Base-by-base conservation (phyloP, 2,888 invertebrate genomes). In the Trissolcus japonicus region DNA sequence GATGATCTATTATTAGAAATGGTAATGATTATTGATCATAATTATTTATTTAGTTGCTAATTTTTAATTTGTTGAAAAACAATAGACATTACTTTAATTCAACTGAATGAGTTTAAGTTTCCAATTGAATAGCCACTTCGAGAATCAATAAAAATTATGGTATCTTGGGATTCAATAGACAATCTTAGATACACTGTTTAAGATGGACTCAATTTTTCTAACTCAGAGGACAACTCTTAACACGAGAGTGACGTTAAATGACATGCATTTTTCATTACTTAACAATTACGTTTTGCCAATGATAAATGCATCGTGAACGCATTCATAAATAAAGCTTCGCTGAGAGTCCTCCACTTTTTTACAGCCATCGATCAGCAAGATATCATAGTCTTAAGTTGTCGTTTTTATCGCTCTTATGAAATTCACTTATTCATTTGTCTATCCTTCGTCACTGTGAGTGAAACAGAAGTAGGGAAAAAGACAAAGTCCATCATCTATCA, bases 401-500 rank as follows among this genome's bases (percentile, higher is more conserved):
- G 56, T 76, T 76, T 78, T 71, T 75, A 63, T 76, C 67, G 60
- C 59, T 57, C 66, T 74, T 54, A 53, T 55, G 53, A 59, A 69
- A 69, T 73, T 74, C 68, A 71, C 63, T 76, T 66, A 79, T 77
- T 71, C 77, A 75, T 79, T 79, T 75, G 75, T 79, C 71, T 75
- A 72, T 77, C 68, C 73, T 73, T 60, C 68, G 68, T 72, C 67
- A 46, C 59, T 40, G 57, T 46, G 50, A 61, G 76, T 75, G 71
- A 80, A 72, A 68, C 65, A 56, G 63, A 79, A 68, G 53, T 56
- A 41, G 41, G 57, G 66, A 79, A 73, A 78, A 71, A 73, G 67
- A 78, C 59, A 43, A 50, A 57, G 63, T 48, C 53, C 80, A 67
- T 80, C 83, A 84, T 85, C 82, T 80, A 82, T 86, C 86, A 86